Base-by-base conservation (phyloP, 2,888 invertebrate genomes). In the Xestia c-nigrum region DNA sequence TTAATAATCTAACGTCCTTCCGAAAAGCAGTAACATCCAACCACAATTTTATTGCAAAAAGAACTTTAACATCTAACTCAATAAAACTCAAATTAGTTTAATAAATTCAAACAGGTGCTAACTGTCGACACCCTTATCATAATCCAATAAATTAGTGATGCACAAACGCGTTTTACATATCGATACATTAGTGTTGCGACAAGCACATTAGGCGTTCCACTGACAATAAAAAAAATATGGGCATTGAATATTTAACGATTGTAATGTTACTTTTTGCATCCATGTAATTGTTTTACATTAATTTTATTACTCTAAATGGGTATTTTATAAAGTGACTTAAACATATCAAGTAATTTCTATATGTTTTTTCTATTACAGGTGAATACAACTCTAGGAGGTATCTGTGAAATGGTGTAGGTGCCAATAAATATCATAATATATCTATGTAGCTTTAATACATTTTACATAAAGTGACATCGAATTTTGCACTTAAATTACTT, bases 81-180 rank as follows among this genome's bases (percentile, higher is more conserved):
- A 74, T 85, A 81, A 78, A 81, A 81, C 57, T 68, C n/a, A 80
- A 77, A 77, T 84, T 82, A 68, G 76, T 73, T 72, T 55, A 69
- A 76, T 69, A 38, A 57, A 73, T 66, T 66, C 46, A 47, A 77
- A 87, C 88, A 87, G 84, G 88, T 88, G 88, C 24, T 71, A 68
- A 77, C 55, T 80, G 78, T 85, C 88, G 72, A 84, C 87, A 88
- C 80, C 83, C 76, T 88, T 81, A 83, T 85, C 80, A 82, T 85
- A 85, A 88, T 89, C 85, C 84, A 79, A 87, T 85, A 87, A 88
- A 87, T 89, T 90, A 89, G 89, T 90, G 91, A 89, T 90, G 91
- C 87, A 84, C 85, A 85, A 86, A 84, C 69, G 85, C 81, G 80
- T 81, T 88, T 86, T 88, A 89, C 85, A 86, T 90, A 89, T 90